phyloP scores from a whole-genome alignment of 2,888 invertebrate genomes.

The Pachydiplax longipennis region DNA sequence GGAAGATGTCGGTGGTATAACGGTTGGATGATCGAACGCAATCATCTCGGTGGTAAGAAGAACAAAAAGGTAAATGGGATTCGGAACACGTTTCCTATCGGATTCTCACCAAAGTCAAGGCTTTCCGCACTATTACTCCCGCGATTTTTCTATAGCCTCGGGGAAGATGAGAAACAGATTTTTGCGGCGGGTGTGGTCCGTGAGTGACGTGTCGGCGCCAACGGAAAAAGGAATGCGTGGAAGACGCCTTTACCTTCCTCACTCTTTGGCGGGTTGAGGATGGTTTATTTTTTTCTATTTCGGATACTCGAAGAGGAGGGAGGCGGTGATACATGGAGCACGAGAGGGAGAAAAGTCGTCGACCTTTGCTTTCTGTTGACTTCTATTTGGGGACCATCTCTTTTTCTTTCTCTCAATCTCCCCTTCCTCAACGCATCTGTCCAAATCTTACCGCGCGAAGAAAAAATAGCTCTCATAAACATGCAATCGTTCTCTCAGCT shows the following conservation, averaged over 20 bases:
- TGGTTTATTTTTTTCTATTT: neutral
- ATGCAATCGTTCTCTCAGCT: neutral
- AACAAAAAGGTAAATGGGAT: too few species aligned
- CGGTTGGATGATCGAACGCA: too few species aligned
- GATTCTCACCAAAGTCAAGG: neutral
- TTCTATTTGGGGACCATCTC: constrained; percentile 32
- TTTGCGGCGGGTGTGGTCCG: neutral
- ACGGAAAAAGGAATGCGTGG: neutral
- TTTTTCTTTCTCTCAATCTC: neutral
- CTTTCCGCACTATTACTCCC: neutral
- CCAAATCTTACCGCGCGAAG: neutral
- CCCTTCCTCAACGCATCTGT: neutral
- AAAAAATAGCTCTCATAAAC: neutral
- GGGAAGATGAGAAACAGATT: neutral
- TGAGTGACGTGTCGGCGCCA: neutral
- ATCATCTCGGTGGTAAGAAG: too few species aligned
- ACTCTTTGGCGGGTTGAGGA: constrained; percentile 6
- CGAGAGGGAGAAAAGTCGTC: neutral
- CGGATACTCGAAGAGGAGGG: neutral
- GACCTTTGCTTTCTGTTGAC: constrained; percentile 33
- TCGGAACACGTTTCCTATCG: too few species aligned
- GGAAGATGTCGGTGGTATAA: too few species aligned
- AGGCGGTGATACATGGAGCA: neutral
- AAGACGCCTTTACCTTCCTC: neutral
- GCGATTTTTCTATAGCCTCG: neutral